Evolutionary conservation across 2,888 invertebrate species (phyloP), one percentile per base, ranked within the genome.

Genomic region (Tetheella fluctuosa): DNA sequence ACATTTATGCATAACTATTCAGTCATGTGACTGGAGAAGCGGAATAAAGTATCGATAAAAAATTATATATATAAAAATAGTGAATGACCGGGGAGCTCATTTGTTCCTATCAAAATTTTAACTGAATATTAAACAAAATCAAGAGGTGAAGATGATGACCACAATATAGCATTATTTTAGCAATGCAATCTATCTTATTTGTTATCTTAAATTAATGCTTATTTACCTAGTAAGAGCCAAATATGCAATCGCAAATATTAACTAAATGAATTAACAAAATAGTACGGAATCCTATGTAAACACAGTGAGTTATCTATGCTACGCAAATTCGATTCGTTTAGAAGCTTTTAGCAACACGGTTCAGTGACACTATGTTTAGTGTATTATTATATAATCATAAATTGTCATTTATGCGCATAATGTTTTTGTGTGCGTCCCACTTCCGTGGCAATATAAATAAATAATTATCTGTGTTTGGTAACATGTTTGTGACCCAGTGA

Each of bases 1-100:
- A 52, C 64, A 66, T 71, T 68, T 71, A 74, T 76, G 68, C 59
- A 48, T 61, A 74, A 76, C 58, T 58, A 64, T 64, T 62, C 59
- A 28, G 61, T 64, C 61, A 65, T 59, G 54, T 65, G 67, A 61
- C 64, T 63, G 57, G 37, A 30, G 25, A 64, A 64, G 66, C 68
- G 68, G 67, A 70, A 70, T 61, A 15, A 42, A 65, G 17, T 15
- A 42, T 20, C 42, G 1, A 12, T 39, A 15, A 20, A 48, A 48
- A 48, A 17, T 6, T 42, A 20, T 20, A 20, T 10, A 2, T n/a
- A n/a, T 39, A 39, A 39, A 39, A n/a, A 6, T 42, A 42, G 42
- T 42, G 42, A 42, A 42, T 17, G 17, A 30, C 30, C 5, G 15
- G 5, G 2, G 13, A 37, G 37, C 4, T 37, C 15, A 37, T 37